Conservation (phyloP, 2,797 vertebrate genomes). For the Discoglossus pictus region DNA sequence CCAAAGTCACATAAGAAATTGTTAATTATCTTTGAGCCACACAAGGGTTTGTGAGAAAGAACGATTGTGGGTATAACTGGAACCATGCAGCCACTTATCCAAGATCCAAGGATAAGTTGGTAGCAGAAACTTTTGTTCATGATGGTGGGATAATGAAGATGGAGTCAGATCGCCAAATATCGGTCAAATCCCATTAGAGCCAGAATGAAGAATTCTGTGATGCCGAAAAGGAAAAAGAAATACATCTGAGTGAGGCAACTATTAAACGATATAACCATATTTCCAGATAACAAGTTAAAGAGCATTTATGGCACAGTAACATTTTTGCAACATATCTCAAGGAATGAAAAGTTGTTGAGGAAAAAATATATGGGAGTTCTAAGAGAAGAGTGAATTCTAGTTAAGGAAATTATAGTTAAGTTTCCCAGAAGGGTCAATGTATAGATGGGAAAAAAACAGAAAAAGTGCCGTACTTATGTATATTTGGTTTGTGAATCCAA, state of each 20-base stretch:
- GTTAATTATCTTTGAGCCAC: conserved; percentile 3
- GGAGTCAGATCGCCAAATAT: conserved; percentile 57
- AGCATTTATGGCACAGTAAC: conserved; percentile 54
- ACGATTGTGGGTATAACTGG: conserved; percentile 5
- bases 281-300: conserved; percentile 23
- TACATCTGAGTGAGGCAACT: conserved; percentile 49
- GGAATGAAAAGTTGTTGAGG: conserved; percentile 54
- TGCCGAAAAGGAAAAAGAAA: conserved; percentile 42
- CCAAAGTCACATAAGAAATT: conserved; percentile 9
- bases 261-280: conserved; percentile 27
- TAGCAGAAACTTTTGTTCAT: conserved; percentile 53
- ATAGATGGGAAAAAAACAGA: conserved; percentile 49
- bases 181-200: conserved; percentile 57
- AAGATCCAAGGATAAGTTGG: conserved; percentile 22
- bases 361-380: conserved; percentile 57
- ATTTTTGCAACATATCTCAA: conserved; percentile 53
- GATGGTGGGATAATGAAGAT: conserved; percentile 54
- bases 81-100: background rate
- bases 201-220: conserved; percentile 57
- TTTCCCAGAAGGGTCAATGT: conserved; percentile 47
- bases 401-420: conserved; percentile 37
- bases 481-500: conserved; percentile 47
- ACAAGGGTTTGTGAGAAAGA: background rate
- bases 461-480: conserved; percentile 42
- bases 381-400: conserved; percentile 33